These are phyloP conservation scores for Triops longicaudatus DNA, from an alignment of 1,140 invertebrate species.

Conservation along the genomic window DNA sequence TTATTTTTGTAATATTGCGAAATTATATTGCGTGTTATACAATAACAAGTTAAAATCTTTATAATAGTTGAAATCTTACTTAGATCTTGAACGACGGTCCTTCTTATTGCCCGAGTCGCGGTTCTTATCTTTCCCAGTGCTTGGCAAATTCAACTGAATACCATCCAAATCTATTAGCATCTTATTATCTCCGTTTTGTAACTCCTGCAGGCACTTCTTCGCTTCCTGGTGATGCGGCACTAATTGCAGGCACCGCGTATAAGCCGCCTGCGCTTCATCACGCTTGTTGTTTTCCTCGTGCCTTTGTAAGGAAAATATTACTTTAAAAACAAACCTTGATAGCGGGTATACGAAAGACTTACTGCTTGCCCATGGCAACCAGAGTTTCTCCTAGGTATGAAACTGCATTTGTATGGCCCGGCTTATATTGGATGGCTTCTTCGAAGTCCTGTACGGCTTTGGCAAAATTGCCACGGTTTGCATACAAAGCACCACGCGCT, in stretches of 20 bases:
- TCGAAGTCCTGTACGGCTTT: slow-evolving; percentile 93
- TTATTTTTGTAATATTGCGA: too few relatives aligned
- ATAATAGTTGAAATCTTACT: not conserved
- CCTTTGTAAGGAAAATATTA: slow-evolving; percentile 28
- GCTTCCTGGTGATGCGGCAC: slow-evolving; percentile 77
- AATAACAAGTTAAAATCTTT: slow-evolving; percentile 23
- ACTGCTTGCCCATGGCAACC: slow-evolving; percentile 66
- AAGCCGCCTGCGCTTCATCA: slow-evolving; percentile 73
- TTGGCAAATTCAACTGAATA: not conserved
- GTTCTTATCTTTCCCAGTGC: slow-evolving; percentile 44
- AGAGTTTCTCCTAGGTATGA: slow-evolving; percentile 91
- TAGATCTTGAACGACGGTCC: slow-evolving; percentile 44
- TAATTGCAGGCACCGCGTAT: slow-evolving; percentile 68
- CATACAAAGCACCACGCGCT: slow-evolving; percentile 82
- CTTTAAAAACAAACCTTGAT: too few relatives aligned
- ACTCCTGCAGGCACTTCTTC: slow-evolving; percentile 53
- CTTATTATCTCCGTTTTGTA: slow-evolving; percentile 47
- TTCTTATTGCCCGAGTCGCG: slow-evolving; percentile 51
- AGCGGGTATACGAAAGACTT: slow-evolving; percentile 28
- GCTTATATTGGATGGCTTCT: slow-evolving; percentile 75
- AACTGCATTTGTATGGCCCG: slow-evolving; percentile 82
- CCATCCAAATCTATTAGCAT: slow-evolving; percentile 34
- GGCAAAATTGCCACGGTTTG: slow-evolving; percentile 84
- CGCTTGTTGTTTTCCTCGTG: slow-evolving; percentile 46
- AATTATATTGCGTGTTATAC: too few relatives aligned